These are phyloP conservation scores for Cremastinae sp. DNA, from an alignment of 2,888 invertebrate genomes.

Conservation along the genomic window DNA sequence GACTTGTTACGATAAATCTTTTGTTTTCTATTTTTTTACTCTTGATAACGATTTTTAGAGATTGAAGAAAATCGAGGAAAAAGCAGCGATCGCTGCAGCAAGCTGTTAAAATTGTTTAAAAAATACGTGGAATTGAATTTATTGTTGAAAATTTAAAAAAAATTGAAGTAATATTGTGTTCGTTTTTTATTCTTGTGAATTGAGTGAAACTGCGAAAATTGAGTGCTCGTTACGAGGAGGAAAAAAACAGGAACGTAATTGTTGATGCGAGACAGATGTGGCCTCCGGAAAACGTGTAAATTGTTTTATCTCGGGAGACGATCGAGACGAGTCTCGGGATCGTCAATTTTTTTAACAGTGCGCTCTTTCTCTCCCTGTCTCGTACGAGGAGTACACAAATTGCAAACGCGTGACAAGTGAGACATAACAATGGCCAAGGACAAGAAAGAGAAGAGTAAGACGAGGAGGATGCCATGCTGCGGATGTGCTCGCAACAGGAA, in stretches of 20 bases:
- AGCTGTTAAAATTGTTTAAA: too few species aligned
- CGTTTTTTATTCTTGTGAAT: background rate
- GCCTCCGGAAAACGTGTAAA: conserved; percentile 39
- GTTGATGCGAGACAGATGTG: conserved; percentile 43
- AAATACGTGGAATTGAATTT: too few species aligned
- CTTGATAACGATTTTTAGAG: too few species aligned
- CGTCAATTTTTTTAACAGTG: conserved; percentile 33
- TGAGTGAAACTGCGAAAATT: background rate
- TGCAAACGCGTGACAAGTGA: conserved; percentile 38
- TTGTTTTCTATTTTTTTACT: too few species aligned
- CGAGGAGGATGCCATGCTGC: conserved; percentile 75
- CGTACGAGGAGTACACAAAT: conserved; percentile 20
- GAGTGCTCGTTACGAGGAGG: too few species aligned
- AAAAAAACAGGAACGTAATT: too few species aligned
- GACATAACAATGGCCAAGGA: conserved; percentile 64
- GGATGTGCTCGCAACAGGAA: conserved; percentile 78
- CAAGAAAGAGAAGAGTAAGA: conserved; percentile 68
- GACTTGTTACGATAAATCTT: too few species aligned
- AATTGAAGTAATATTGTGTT: too few species aligned
- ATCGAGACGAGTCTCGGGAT: conserved; percentile 41
- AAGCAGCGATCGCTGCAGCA: too few species aligned
- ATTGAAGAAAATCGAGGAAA: too few species aligned
- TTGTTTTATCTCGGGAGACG: conserved; percentile 37
- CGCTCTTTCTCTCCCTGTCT: conserved; percentile 15
- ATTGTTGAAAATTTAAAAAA: too few species aligned